Percentiles rank a stretch among this genome's conserved stretches.
These are phyloP conservation scores for Syrrhaptes paradoxus DNA, from an alignment of 2,113 vertebrate species.

Conservation along the genomic window DNA sequence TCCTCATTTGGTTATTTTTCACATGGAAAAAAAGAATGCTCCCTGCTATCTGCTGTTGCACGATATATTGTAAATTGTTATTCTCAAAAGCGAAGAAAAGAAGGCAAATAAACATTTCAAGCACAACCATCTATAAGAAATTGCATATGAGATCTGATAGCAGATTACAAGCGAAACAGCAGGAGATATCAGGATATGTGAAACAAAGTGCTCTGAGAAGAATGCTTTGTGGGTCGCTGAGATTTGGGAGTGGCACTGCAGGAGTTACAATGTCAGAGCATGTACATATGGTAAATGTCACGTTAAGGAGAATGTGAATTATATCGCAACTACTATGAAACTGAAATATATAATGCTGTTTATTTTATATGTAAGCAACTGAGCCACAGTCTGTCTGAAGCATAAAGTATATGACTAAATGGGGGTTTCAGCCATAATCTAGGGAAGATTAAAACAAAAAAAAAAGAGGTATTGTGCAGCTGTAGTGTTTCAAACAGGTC, in stretches of 20 bases:
- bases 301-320: not conserved
- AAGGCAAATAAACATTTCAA: not conserved
- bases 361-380: not conserved
- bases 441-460: not conserved
- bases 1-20: not conserved
- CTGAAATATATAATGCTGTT: not conserved
- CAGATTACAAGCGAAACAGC: not conserved
- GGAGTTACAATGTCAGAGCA: not conserved
- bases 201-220: not conserved
- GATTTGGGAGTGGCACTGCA: not conserved
- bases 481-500: not conserved
- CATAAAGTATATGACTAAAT: not conserved
- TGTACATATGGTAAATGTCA: fast-evolving
- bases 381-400: not conserved
- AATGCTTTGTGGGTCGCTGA: not conserved
- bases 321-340: not conserved
- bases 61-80: not conserved
- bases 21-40: not conserved
- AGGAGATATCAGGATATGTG: not conserved
- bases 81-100: not conserved
- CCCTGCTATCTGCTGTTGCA: not conserved
- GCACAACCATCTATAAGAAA: not conserved
- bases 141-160: not conserved
- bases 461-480: not conserved
- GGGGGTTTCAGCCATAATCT: not conserved